A percentile compares a stretch with the other conserved stretches of the same genome.
Conservation (phyloP, 2,113 vertebrate genomes). For the Terrapene triunguis region DNA sequence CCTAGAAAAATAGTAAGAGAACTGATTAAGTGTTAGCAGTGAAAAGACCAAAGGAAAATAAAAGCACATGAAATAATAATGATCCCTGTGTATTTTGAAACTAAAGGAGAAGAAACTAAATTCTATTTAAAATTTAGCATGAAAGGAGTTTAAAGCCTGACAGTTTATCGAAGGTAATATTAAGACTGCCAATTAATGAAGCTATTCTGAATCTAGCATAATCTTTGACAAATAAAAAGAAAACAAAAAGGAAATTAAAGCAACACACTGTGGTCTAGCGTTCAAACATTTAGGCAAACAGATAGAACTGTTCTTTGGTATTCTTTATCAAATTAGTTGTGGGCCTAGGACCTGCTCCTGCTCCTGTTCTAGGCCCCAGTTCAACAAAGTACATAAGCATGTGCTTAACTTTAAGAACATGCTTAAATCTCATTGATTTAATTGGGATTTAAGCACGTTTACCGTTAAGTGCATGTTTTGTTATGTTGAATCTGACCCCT, state of each 20-base stretch:
- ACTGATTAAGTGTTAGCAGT: background rate
- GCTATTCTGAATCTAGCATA: background rate
- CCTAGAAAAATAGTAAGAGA: background rate
- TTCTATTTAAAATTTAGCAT: background rate
- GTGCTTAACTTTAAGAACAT: background rate
- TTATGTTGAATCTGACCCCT: background rate
- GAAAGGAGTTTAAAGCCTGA: background rate
- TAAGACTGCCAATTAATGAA: constrained; percentile 36
- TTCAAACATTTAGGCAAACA: background rate
- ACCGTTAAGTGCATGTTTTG: background rate
- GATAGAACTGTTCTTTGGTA: background rate
- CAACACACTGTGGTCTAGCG: fast-evolving
- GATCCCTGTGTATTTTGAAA: background rate
- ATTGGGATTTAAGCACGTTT: background rate
- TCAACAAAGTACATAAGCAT: background rate
- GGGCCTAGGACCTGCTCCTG: background rate
- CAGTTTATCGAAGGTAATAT: background rate
- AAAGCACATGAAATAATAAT: background rate
- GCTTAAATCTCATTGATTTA: background rate
- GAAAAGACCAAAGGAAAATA: constrained; percentile 4
- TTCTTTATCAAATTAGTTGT: background rate
- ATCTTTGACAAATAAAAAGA: background rate
- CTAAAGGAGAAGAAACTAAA: background rate
- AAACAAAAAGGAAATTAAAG: background rate
- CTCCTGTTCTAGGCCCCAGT: background rate